Evolutionary conservation across 2,797 vertebrate species (phyloP), one percentile per base, ranked within the genome.

Genomic region (Delichon dasypus): DNA sequence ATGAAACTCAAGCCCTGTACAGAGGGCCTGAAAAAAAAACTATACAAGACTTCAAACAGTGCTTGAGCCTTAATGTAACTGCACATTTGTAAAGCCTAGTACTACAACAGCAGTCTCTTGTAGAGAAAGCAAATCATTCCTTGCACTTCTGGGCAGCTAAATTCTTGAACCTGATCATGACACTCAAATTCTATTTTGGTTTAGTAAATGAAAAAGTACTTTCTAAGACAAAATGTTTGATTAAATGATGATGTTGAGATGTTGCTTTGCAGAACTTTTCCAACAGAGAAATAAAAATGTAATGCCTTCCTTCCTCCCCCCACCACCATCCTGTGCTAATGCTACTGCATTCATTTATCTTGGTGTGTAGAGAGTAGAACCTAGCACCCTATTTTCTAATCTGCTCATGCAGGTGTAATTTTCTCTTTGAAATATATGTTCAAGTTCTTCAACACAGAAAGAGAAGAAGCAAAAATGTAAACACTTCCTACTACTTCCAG

Each of bases 21-120:
- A 71, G 34, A 83, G 21, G 40, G 14, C 20, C 47, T 91, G 83
- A 81, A 88, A 91, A 91, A 73, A 90, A 88, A 78, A 15, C 32
- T 55, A 13, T 61, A 53, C 17, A 40, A 27, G 48, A 47, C 22
- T 82, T 58, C 78, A 90, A 34, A 72, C 29, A 55, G 60, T 42
- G 42, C 47, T 71, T 57, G 27, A 72, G 57, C 17, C 45, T 30
- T 76, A 26, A 34, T 25, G 13, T 55, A 79, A 36, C 50, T 45
- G 83, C 10, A 25, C 16, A 9, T 86, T 36, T 91, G 19, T 72
- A 78, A 78, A 75, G 58, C 10, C 54, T 54, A 57, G 47, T 61
- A 20, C 38, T 61, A 75, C 30, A 88, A 29, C 17, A 73, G 30
- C 10, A 60, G 8, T 27, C 15, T 62, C 30, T 86, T 45, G 13